A percentile compares a stretch with the other conserved stretches of the same genome.
Evolutionary conservation across 1,140 invertebrate species (phyloP).

Genomic region (Vollenhovia emeryi): DNA sequence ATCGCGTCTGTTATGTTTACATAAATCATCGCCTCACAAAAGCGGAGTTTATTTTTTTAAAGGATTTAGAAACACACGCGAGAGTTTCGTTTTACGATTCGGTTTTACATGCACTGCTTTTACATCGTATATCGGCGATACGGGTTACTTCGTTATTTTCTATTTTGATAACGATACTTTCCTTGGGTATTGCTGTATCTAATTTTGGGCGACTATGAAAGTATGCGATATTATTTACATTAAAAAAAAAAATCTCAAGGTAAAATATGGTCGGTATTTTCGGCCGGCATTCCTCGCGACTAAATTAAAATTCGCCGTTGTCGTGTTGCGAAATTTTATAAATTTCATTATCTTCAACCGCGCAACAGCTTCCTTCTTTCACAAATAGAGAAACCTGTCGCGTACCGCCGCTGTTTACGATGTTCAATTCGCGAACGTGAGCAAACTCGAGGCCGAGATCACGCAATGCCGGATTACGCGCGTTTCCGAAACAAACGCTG

Average conservation of each 20-base stretch:
- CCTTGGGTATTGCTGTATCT: background rate
- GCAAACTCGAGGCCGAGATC: background rate
- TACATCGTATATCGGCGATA: background rate
- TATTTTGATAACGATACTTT: background rate
- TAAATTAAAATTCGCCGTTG: background rate
- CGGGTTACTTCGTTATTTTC: background rate
- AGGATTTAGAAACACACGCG: background rate
- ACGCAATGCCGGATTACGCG: background rate
- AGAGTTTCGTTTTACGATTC: conserved; percentile 3
- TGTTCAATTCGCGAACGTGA: background rate
- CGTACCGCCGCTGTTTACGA: background rate
- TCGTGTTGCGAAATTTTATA: background rate
- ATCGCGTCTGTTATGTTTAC: conserved; percentile 24
- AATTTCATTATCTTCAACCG: background rate
- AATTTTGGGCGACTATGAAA: background rate
- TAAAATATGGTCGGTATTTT: background rate
- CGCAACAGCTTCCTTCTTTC: background rate
- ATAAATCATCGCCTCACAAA: conserved; percentile 32
- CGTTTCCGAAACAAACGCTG: conserved; percentile 46
- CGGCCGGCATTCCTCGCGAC: background rate
- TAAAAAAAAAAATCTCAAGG: too few relatives aligned
- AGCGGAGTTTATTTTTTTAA: conserved; percentile 7
- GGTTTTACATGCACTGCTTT: conserved; percentile 2
- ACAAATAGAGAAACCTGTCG: too few relatives aligned
- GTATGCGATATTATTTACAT: background rate